Evolutionary conservation across 1,140 invertebrate species (phyloP).

Genomic region (Magallana angulata): DNA sequence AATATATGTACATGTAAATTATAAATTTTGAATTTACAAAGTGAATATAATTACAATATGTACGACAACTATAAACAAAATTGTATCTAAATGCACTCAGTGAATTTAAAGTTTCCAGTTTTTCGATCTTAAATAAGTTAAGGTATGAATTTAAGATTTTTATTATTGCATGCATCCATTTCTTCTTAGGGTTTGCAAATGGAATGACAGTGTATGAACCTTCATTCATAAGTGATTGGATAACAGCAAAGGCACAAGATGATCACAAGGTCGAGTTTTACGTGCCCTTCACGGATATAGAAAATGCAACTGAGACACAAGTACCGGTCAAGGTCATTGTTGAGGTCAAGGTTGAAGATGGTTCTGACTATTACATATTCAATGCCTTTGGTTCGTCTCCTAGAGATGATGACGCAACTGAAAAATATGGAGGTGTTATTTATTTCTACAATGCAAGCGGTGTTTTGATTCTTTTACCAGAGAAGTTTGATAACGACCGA

Average conservation of each 20-base stretch:
- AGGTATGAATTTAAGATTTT: too few relatives aligned
- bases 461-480: not conserved
- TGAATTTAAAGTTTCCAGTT: too few relatives aligned
- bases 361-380: not conserved
- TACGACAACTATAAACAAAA: too few relatives aligned
- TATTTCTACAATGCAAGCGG: conserved; percentile 16
- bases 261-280: not conserved
- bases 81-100: too few relatives aligned
- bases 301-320: too few relatives aligned
- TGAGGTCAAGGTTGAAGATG: not conserved
- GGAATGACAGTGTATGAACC: not conserved
- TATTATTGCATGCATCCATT: not conserved
- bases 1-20: too few relatives aligned
- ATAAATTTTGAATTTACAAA: too few relatives aligned
- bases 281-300: not conserved
- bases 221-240: not conserved
- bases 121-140: too few relatives aligned
- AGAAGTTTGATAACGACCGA: not conserved
- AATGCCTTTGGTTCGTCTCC: not conserved
- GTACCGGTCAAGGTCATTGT: not conserved
- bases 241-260: not conserved
- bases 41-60: too few relatives aligned
- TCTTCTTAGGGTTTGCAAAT: not conserved
- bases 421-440: conserved; percentile 5
- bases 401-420: not conserved